A percentile compares a stretch with the other conserved stretches of the same genome.
These are phyloP conservation scores for Tyrannus savana DNA, from an alignment of 2,113 vertebrate genomes.

Conservation along the genomic window DNA sequence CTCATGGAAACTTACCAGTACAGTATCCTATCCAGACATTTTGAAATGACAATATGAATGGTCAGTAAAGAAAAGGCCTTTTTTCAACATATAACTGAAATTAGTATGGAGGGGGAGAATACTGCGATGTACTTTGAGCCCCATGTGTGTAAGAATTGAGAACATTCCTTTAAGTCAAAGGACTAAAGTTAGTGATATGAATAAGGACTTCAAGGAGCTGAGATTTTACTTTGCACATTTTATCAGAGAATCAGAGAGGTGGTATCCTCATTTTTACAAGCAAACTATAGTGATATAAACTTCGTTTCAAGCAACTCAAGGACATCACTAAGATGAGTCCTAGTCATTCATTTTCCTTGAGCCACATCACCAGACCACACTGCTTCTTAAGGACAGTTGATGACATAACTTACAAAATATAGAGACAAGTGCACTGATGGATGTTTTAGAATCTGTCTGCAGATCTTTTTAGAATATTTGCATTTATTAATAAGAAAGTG, in stretches of 20 bases:
- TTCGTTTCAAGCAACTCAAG: background rate
- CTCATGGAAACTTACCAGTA: background rate
- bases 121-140: background rate
- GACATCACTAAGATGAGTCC: background rate
- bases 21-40: background rate
- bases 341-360: background rate
- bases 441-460: background rate
- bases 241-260: background rate
- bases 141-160: background rate
- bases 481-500: background rate
- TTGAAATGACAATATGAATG: background rate
- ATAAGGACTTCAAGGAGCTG: background rate
- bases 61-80: background rate
- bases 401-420: background rate
- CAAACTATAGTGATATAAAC: background rate
- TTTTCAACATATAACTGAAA: background rate
- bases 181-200: background rate
- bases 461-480: background rate
- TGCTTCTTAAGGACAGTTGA: background rate
- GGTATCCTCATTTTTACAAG: background rate
- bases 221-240: background rate
- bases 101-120: background rate
- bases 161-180: background rate
- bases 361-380: background rate
- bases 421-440: background rate